Evolutionary conservation across 2,888 invertebrate species (phyloP).

Genomic region (Hololepta plana): DNA sequence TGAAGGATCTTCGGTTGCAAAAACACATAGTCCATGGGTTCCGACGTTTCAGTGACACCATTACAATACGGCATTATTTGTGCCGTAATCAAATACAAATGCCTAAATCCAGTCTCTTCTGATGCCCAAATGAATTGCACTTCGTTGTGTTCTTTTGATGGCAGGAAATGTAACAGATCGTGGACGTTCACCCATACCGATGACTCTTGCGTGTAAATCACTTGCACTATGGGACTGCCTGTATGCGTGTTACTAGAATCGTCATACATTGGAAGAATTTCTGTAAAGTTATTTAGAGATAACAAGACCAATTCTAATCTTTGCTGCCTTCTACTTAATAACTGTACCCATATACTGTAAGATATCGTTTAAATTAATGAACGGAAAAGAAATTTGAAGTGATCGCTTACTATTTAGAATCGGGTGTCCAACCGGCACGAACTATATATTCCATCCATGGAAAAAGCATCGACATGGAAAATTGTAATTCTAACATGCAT

Average conservation of each 20-base stretch:
- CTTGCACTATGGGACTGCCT: constrained; percentile 34
- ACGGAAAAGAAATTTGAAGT: constrained; percentile 2
- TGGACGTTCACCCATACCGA: constrained; percentile 91
- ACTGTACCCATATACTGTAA: constrained; percentile 73
- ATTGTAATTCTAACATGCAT: constrained; percentile 54
- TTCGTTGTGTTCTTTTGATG: constrained; percentile 29
- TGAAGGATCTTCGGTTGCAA: constrained; percentile 44
- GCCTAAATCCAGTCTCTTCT: constrained; percentile 79
- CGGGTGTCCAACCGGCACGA: constrained; percentile 92
- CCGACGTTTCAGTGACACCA: constrained; percentile 34
- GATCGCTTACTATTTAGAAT: constrained; percentile 63
- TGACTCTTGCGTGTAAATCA: constrained; percentile 43
- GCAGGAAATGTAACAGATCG: constrained; percentile 73
- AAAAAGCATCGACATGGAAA: constrained; percentile 62
- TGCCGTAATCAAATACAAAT: constrained; percentile 66
- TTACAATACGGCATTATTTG: constrained; percentile 32
- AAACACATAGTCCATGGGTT: constrained; percentile 32
- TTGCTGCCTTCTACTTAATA: constrained; percentile 78
- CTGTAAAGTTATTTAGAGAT: constrained; percentile 59
- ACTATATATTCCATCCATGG: constrained; percentile 92
- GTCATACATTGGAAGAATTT: constrained; percentile 35
- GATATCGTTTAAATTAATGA: too few relatives aligned
- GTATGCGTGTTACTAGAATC: constrained; percentile 18
- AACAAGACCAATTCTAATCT: constrained; percentile 67
- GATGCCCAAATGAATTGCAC: constrained; percentile 77